Evolutionary conservation across 2,113 vertebrate genomes (phyloP).

Genomic region (Engraulis encrasicolus): DNA sequence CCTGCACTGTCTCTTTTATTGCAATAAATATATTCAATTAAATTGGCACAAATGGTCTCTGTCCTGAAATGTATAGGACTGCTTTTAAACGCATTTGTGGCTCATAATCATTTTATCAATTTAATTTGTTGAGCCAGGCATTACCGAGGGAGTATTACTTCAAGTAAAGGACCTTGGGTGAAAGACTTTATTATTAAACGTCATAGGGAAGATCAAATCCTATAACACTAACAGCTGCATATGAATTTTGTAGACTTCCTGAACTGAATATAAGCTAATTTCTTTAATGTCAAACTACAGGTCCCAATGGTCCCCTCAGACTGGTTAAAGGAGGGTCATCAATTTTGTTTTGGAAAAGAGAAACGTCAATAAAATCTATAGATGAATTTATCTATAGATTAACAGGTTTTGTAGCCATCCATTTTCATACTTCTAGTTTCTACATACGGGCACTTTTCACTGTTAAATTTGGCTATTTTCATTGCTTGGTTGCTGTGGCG

Average conservation of each 20-base stretch:
- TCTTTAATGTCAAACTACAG: slow-evolving; percentile 33
- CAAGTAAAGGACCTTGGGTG: slow-evolving; percentile 29
- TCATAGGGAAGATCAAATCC: slow-evolving; percentile 40
- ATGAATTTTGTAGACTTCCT: slow-evolving; percentile 32
- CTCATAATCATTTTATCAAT: slow-evolving; percentile 53
- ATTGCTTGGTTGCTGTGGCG: background rate
- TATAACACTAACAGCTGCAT: slow-evolving; percentile 27
- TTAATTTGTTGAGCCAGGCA: slow-evolving; percentile 43
- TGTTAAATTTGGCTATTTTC: background rate
- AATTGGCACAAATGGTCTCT: slow-evolving; percentile 55
- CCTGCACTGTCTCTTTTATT: slow-evolving; percentile 86
- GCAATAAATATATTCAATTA: slow-evolving; percentile 81
- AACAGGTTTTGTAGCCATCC: background rate
- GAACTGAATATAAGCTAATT: slow-evolving; percentile 41
- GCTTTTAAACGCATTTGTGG: slow-evolving; percentile 64
- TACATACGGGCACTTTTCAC: no score
- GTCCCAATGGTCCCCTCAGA: slow-evolving; percentile 28
- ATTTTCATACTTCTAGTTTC: no score
- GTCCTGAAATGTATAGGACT: slow-evolving; percentile 50
- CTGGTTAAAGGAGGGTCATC: slow-evolving; percentile 48
- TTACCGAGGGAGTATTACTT: slow-evolving; percentile 34
- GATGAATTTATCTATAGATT: no score
- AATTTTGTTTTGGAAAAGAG: slow-evolving; percentile 70
- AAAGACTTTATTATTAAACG: slow-evolving; percentile 42
- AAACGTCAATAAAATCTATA: slow-evolving; percentile 17